Evolutionary conservation across 2,888 invertebrate species (phyloP).

Genomic region (Brachyptera risi): DNA sequence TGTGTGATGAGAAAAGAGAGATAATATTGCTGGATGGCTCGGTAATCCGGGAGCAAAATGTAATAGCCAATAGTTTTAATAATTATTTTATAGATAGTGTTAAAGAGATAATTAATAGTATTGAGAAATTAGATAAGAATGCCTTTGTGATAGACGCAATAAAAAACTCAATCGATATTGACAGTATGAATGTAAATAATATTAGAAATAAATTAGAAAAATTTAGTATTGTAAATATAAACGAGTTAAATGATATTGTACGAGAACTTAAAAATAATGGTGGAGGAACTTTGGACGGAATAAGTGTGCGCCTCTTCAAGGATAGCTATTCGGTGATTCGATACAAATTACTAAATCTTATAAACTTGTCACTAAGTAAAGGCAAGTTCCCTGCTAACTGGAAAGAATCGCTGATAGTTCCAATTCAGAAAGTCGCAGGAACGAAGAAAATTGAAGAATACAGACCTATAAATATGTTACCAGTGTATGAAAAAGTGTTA

Average conservation of each 20-base stretch:
- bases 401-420: background rate
- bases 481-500: conserved; percentile 31
- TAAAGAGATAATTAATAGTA: background rate
- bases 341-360: background rate
- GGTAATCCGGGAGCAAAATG: background rate
- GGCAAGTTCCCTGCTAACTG: background rate
- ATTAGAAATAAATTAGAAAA: background rate
- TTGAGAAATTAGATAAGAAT: background rate
- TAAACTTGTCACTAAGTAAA: background rate
- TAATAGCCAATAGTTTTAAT: background rate
- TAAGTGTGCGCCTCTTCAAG: background rate
- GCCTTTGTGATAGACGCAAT: background rate
- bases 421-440: background rate
- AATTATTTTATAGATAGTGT: background rate
- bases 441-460: conserved; percentile 20
- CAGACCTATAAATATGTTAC: conserved; percentile 32
- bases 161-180: background rate
- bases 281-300: background rate
- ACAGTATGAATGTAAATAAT: background rate
- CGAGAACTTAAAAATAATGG: background rate
- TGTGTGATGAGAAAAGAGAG: background rate
- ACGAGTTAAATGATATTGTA: background rate
- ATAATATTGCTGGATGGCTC: background rate
- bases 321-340: background rate
- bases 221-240: background rate